phyloP scores from a whole-genome alignment of 2,797 vertebrate species.

The Anguilla pacifica region DNA sequence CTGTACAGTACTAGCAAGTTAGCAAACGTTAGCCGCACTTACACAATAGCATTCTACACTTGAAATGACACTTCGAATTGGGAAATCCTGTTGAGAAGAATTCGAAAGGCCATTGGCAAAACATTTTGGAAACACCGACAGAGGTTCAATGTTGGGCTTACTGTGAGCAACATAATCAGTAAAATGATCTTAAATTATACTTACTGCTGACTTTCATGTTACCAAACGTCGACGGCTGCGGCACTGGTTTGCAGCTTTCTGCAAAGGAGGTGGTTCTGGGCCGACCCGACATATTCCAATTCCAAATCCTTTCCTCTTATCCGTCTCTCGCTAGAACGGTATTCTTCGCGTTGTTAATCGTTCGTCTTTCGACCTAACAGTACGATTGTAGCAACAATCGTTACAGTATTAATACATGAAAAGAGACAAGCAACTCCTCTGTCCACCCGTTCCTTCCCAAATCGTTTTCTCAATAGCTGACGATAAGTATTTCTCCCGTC shows the following conservation, averaged over 20 bases:
- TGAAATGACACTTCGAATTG: constrained; percentile 18
- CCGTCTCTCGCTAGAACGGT: constrained; percentile 33
- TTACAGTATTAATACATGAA: constrained; percentile 29
- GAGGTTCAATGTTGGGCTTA: background rate
- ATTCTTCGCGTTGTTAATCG: constrained; percentile 53
- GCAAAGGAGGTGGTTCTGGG: constrained; percentile 99
- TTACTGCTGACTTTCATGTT: constrained; percentile 99
- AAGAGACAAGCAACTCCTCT: constrained; percentile 50
- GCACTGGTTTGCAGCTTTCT: constrained; percentile 98
- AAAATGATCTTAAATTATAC: constrained; percentile 63
- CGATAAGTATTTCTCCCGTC: constrained; percentile 48
- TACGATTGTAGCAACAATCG: constrained; percentile 6
- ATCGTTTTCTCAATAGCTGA: constrained; percentile 44
- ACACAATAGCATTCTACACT: background rate
- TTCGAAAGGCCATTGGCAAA: background rate
- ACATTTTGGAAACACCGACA: background rate
- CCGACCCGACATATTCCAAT: constrained; percentile 92
- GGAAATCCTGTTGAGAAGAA: constrained; percentile 20
- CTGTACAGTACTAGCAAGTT: no score
- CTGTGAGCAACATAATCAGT: background rate
- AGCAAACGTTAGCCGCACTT: no score
- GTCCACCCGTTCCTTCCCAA: constrained; percentile 47
- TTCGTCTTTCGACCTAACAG: constrained; percentile 16
- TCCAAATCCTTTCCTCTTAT: constrained; percentile 52
- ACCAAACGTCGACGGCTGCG: constrained; percentile 97